Base-by-base conservation (phyloP, 2,113 vertebrate genomes). In the Cettia cetti region DNA sequence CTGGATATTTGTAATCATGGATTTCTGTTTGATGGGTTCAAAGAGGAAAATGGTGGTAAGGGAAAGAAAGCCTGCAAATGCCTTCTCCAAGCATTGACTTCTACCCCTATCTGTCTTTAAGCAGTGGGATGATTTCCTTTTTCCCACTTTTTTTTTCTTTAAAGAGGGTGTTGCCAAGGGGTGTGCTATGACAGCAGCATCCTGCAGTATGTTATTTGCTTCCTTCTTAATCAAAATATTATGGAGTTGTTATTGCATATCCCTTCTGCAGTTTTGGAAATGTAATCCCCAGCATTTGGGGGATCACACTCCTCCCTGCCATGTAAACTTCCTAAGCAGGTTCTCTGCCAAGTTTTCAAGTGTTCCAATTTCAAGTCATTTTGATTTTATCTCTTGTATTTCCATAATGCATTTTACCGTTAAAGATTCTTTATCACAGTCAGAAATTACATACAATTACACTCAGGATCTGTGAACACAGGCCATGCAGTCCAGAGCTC, bases 161-260 rank as follows among this genome's bases (percentile, higher is more conserved):
- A 57, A 66, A 15, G 15, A 79, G 27, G 50, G 21, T 91, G 35
- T 54, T 97, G 95, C 66, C 87, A 91, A 79, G 24, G 82, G 54
- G 28, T 92, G 33, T 70, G 52, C 79, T 70, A 33, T 47, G 52
- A 66, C 71, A 91, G 87, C 75, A 70, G 30, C 59, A 83, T 86
- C 79, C 87, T 80, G 47, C 56, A 84, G 63, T 86, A 93, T 86
- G 71, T 78, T 88, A 90, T 93, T 96, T 92, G 47, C 65, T 94
- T 96, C 64, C 85, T 92, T 92, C 69, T 50, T 83, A 93, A 92
- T 90, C 79, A 90, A 96, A 94, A 95, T 70, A 92, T 94, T 94
- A 86, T 88, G 95, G 71, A 93, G 37, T 47, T 86, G 86, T 96
- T 94, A 86, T 66, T 96, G 50, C 75, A 77, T 77, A 70, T 61